These are phyloP conservation scores for Prionace glauca DNA, from an alignment of 2,797 vertebrate species.

Conservation along the genomic window DNA sequence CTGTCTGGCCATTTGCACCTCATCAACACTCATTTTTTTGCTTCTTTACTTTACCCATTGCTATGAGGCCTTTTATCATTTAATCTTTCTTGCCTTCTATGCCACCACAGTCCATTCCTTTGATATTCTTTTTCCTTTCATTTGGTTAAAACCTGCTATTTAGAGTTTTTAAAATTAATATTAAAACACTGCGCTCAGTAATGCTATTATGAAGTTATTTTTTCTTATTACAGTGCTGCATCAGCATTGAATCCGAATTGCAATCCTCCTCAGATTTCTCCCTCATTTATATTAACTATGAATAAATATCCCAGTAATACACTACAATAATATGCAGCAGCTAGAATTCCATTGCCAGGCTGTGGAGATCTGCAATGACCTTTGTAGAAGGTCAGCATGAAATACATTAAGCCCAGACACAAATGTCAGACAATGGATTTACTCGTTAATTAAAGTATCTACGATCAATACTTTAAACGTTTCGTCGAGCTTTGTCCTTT, in stretches of 20 bases:
- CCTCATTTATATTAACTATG: not conserved
- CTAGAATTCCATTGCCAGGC: not conserved
- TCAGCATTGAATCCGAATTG: not conserved
- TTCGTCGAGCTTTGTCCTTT: not conserved
- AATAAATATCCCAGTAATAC: not conserved
- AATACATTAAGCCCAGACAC: not conserved
- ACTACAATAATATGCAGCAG: not conserved
- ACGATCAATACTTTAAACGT: not conserved
- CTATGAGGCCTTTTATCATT: no score
- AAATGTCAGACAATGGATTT: conserved; percentile 27
- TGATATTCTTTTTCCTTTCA: no score
- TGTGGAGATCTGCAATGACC: conserved; percentile 8
- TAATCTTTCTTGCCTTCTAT: no score
- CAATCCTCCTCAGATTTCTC: not conserved
- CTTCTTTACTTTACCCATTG: no score
- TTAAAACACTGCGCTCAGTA: not conserved
- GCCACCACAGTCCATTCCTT: no score
- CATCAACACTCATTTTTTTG: no score
- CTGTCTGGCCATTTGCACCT: no score
- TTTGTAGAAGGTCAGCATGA: not conserved
- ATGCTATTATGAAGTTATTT: not conserved
- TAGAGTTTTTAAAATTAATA: not conserved
- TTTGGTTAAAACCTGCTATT: not conserved
- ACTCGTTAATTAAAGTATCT: not conserved
- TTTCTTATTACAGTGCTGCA: not conserved